Evolutionary conservation across 2,797 vertebrate genomes (phyloP).

Genomic region (Myotis daubentonii): DNA sequence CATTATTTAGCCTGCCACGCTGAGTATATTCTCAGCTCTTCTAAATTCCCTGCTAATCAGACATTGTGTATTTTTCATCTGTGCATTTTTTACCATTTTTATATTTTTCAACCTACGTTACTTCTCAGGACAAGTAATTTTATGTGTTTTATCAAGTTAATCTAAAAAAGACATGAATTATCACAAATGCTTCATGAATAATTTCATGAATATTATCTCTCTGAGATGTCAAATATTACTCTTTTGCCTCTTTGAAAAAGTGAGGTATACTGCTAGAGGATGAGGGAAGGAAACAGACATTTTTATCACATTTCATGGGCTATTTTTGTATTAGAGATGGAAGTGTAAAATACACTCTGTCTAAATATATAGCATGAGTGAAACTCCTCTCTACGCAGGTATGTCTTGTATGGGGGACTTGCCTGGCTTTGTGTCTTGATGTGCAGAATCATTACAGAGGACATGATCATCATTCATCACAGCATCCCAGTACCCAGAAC

Average conservation of each 20-base stretch:
- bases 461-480: background rate
- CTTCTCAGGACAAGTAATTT: background rate
- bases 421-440: background rate
- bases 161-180: background rate
- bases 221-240: background rate
- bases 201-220: background rate
- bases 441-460: background rate
- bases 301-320: background rate
- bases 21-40: background rate
- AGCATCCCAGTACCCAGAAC: background rate
- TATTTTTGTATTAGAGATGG: background rate
- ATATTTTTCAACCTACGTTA: background rate
- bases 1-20: background rate
- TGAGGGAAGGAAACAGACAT: background rate
- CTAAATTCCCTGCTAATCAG: background rate
- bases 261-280: background rate
- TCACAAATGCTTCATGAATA: background rate
- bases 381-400: background rate
- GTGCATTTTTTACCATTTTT: background rate
- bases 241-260: conserved; percentile 33
- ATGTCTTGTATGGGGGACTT: background rate
- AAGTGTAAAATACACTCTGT: background rate
- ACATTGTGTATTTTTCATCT: background rate
- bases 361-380: background rate
- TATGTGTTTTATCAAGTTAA: background rate